These are phyloP conservation scores for Wasmannia auropunctata DNA, from an alignment of 1,140 invertebrate species.

Conservation along the genomic window DNA sequence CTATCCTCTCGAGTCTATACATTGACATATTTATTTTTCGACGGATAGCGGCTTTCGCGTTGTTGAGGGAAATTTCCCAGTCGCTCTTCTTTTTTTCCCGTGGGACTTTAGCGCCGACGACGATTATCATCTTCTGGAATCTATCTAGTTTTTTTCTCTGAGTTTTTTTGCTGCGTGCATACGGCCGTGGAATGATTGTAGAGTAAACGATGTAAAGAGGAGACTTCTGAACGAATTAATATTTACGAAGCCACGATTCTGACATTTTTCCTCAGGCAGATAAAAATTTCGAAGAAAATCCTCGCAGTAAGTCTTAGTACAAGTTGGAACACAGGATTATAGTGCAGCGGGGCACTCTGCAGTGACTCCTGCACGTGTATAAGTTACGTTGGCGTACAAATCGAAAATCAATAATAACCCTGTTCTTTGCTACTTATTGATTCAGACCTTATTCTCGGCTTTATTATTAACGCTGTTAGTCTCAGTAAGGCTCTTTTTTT, in stretches of 20 bases:
- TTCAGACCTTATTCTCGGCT: not conserved
- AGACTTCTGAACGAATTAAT: not conserved
- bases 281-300: not conserved
- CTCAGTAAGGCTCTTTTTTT: not conserved
- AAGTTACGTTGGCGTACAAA: not conserved
- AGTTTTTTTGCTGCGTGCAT: not conserved
- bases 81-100: constrained; percentile 41
- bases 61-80: constrained; percentile 29
- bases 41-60: constrained; percentile 45
- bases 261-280: not conserved
- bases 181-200: not conserved
- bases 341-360: not conserved
- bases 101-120: not conserved
- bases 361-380: not conserved
- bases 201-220: not conserved
- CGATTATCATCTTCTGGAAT: not conserved
- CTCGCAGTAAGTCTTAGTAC: not conserved
- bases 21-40: constrained; percentile 64
- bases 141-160: not conserved
- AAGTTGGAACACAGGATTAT: not conserved
- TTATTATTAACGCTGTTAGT: not conserved
- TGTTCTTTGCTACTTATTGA: constrained; percentile 4
- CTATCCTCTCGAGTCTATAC: constrained; percentile 38
- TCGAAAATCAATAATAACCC: constrained; percentile 16
- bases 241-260: not conserved